These are phyloP conservation scores for Seriola rivoliana DNA, from an alignment of 2,113 vertebrate genomes.

Conservation along the genomic window DNA sequence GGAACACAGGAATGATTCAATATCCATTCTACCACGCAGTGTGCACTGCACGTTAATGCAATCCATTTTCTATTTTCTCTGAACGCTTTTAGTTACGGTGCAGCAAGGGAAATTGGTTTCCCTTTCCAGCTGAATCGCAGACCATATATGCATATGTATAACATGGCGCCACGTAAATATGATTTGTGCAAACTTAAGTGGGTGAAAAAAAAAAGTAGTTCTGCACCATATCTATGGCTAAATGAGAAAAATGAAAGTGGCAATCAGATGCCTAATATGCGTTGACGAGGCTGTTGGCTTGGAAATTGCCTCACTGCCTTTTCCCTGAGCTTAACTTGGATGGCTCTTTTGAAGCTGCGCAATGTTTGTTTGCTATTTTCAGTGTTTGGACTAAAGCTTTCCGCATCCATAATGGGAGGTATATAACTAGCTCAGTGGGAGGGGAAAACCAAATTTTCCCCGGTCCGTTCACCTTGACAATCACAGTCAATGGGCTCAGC, in stretches of 20 bases:
- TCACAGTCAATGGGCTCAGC: constrained; percentile 34
- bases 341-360: constrained; percentile 22
- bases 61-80: constrained; percentile 73
- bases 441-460: constrained; percentile 29
- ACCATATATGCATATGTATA: constrained; percentile 52
- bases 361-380: constrained; percentile 40
- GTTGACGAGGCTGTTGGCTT: constrained; percentile 30
- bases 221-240: constrained; percentile 12
- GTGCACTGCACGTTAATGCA: constrained; percentile 67
- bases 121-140: constrained; percentile 45
- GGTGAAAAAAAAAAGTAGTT: constrained; percentile 41
- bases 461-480: constrained; percentile 55
- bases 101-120: constrained; percentile 62
- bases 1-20: constrained; percentile 67
- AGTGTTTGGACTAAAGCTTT: constrained; percentile 6
- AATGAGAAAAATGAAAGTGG: constrained; percentile 56
- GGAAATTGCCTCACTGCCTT: constrained; percentile 32
- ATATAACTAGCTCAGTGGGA: constrained; percentile 28
- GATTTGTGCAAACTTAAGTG: constrained; percentile 56
- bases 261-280: constrained; percentile 45
- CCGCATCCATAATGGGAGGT: constrained; percentile 10
- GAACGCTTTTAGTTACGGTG: constrained; percentile 71
- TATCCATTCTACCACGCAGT: constrained; percentile 69
- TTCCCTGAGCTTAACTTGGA: constrained; percentile 3
- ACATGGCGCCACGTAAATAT: constrained; percentile 51